A percentile compares a stretch with the other conserved stretches of the same genome.
Conservation (phyloP, 2,888 invertebrate genomes). For the Zelleria hepariella region DNA sequence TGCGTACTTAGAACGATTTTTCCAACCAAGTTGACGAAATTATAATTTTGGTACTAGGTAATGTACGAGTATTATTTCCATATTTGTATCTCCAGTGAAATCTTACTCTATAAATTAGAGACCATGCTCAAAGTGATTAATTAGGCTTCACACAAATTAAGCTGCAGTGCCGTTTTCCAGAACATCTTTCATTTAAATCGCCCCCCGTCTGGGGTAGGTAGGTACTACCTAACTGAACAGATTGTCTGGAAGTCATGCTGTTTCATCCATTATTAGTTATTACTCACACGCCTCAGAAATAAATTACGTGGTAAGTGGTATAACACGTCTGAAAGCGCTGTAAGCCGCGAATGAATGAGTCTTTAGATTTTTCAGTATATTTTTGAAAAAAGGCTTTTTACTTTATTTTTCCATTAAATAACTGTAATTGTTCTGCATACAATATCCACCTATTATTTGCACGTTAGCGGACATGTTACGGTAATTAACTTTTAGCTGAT, state of each 20-base stretch:
- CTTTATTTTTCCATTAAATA: background rate
- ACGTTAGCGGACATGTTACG: background rate
- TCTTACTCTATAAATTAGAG: background rate
- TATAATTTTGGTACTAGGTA: too few species aligned
- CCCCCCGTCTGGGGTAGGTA: background rate
- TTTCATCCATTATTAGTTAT: background rate
- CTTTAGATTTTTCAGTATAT: too few species aligned
- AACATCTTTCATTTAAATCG: conserved; percentile 5
- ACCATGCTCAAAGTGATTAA: background rate
- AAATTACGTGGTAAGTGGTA: too few species aligned
- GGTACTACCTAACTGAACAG: background rate
- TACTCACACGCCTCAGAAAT: background rate
- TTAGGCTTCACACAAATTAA: background rate
- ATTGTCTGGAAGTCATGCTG: background rate
- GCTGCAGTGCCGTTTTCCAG: background rate
- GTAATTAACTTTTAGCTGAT: background rate
- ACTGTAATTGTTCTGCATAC: background rate
- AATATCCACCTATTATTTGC: background rate
- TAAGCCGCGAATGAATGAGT: too few species aligned
- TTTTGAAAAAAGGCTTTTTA: background rate
- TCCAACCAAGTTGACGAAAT: too few species aligned
- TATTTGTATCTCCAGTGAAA: background rate
- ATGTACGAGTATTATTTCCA: too few species aligned
- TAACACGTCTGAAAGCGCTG: too few species aligned
- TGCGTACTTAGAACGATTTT: too few species aligned